phyloP scores from a whole-genome alignment of 2,797 vertebrate genomes.

The Threskiornis aethiopicus region DNA sequence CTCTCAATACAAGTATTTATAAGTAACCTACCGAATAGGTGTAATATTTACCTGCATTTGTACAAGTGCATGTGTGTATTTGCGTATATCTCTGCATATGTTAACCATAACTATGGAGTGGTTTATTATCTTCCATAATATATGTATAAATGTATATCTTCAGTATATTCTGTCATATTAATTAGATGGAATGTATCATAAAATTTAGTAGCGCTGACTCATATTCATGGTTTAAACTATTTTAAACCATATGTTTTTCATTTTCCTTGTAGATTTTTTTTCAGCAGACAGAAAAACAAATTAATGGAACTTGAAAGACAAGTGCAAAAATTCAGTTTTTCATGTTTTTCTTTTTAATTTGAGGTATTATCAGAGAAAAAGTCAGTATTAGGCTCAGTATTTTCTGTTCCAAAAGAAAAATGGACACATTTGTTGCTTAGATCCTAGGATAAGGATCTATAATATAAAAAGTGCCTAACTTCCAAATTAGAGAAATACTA shows the following conservation, averaged over 20 bases:
- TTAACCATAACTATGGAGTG: background rate
- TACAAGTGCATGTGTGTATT: background rate
- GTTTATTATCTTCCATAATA: background rate
- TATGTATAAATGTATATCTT: constrained; percentile 21
- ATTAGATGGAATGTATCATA: constrained; percentile 44
- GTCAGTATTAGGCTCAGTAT: background rate
- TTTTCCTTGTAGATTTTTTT: constrained; percentile 58
- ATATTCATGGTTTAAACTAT: constrained; percentile 43
- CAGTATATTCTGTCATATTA: constrained; percentile 55
- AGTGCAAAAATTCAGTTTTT: constrained; percentile 38
- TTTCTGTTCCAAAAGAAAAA: background rate
- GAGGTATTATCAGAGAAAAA: background rate
- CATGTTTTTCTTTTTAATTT: background rate
- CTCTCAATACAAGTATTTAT: background rate
- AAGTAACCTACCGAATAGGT: background rate
- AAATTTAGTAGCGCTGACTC: constrained; percentile 54
- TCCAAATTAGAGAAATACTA: background rate
- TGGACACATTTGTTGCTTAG: background rate
- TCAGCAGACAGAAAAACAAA: constrained; percentile 49
- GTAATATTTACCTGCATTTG: background rate
- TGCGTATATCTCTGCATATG: background rate
- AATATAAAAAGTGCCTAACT: background rate
- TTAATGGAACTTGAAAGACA: constrained; percentile 36
- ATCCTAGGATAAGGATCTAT: background rate
- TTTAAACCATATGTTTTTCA: constrained; percentile 51